Evolutionary conservation across 2,888 invertebrate species (phyloP), one percentile per base, ranked within the genome.

Genomic region (Periphyllus acericola): DNA sequence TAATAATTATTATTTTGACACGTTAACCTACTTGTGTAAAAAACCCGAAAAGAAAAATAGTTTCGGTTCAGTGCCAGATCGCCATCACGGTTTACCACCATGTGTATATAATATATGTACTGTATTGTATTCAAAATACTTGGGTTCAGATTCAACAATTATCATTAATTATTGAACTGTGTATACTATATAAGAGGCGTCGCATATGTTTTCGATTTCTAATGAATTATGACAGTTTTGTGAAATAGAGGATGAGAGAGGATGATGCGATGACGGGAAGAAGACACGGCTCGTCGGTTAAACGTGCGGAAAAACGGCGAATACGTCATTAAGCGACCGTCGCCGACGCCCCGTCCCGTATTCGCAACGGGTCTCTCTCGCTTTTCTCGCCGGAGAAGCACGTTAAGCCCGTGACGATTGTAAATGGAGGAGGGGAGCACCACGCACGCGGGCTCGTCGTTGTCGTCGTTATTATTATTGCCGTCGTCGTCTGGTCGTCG

Each of bases 401-500:
- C 66, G 66, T 66, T 81, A 52, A n/a, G 14, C 66, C 11, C 29
- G 29, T 29, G 6, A 29, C 68, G 11, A 9, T 11, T 29, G 68
- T 25, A 29, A 1, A 11, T 14, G 11, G 29, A 71, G 71, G 75
- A 4, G 32, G 17, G 36, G 5, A 25, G 55, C 60, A 60, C 19
- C 60, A 14, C 3, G 46, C 34, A 74, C 72, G 71, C 68, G 71
- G 52, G 78, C 19, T 76, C n/a, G 25, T 85, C n/a, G 68, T 78
- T n/a, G 34, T 86, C n/a, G 36, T 80, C 36, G 36, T 86, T 60
- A 40, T 72, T 72, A 79, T 86, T 86, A 86, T 79, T 79, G 36
- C 29, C 55, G 79, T 79, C 68, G 78, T 75, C 55, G 86, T 86
- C 79, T 86, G 85, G 71, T 86, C 79, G 86, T 85, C 85, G 66